Base-by-base conservation (phyloP, 2,888 invertebrate species). In the Elgonia sp. region DNA sequence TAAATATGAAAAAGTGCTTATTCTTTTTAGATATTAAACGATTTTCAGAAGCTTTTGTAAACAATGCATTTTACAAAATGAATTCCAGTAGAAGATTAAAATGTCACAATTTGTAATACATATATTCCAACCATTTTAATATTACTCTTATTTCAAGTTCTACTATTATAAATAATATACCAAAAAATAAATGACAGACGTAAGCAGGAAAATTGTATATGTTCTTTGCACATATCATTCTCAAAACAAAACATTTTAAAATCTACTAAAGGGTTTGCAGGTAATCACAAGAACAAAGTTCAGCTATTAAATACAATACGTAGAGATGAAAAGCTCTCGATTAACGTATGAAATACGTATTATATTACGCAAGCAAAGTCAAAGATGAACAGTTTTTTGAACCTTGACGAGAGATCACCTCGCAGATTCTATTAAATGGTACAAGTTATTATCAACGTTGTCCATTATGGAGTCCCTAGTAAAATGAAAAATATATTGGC, bases 211-310 rank as follows among this genome's bases (percentile, higher is more conserved):
- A 29, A 62, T 21, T 1, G 20, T 20, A 20, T 8, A 21, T 21
- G 29, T 20, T 60, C 20, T 57, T 57, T 21, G 20, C 21, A 21
- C 7, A 14, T 37, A n/a, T n/a, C n/a, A 29, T 16, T 29, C 29
- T 37, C 37, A 37, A 62, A 29, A 37, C 62, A 37, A 10, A 37
- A 62, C 62, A 37, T 62, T 62, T 62, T 62, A 62, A 29, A 62
- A 37, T 62, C 62, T 37, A 14, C 62, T 37, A 9, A 16, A 62
- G 62, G 29, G 37, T 37, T 14, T 37, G 12, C 37, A 62, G 37
- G 37, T 12, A 62, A 37, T 62, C 37, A 14, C 62, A 0, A 8
- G 6, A 14, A 16, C 16, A 53, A 53, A 6, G 7, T 53, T 14
- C 53, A 53, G 53, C 3, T n/a, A 2, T 53, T 53, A 53, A 53